Percentiles rank a stretch among this genome's conserved stretches.
Evolutionary conservation across 1,140 invertebrate genomes (phyloP).

Genomic region (Pseudobourletiella spinata): DNA sequence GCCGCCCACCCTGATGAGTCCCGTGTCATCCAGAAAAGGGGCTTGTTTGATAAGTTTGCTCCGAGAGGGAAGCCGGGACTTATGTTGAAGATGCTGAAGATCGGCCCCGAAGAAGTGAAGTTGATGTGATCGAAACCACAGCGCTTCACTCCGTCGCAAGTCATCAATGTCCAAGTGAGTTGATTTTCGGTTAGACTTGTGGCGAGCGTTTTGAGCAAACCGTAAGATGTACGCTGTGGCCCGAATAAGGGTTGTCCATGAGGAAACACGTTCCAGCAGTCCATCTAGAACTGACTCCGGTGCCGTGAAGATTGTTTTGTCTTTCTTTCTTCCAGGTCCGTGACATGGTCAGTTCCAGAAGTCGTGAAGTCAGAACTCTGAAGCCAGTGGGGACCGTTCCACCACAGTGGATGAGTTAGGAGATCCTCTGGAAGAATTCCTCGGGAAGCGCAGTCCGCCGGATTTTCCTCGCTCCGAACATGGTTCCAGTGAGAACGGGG

Average conservation of each 20-base stretch:
- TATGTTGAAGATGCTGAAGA: neutral
- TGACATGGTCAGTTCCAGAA: too few species aligned
- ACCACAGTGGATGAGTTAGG: neutral
- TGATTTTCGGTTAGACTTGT: too few species aligned
- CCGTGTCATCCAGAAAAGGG: conserved; percentile 4
- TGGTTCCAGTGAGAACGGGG: neutral
- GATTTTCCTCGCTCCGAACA: neutral
- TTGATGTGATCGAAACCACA: neutral
- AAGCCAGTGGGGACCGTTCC: neutral
- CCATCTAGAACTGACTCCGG: neutral
- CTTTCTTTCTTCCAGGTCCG: too few species aligned
- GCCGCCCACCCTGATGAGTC: conserved; percentile 12
- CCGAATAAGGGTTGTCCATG: too few species aligned
- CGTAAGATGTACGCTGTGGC: too few species aligned
- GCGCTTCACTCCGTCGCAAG: neutral
- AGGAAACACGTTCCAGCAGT: neutral
- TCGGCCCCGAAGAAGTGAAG: too few species aligned
- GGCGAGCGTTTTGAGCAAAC: too few species aligned
- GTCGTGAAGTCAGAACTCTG: neutral
- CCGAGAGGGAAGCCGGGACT: neutral
- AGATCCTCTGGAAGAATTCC: neutral
- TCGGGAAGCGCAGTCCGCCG: conserved; percentile 9
- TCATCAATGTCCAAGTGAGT: neutral
- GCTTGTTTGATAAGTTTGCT: neutral
- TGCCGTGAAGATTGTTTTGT: neutral